Conservation (phyloP, 2,113 vertebrate genomes). For the Cathartes aura region DNA sequence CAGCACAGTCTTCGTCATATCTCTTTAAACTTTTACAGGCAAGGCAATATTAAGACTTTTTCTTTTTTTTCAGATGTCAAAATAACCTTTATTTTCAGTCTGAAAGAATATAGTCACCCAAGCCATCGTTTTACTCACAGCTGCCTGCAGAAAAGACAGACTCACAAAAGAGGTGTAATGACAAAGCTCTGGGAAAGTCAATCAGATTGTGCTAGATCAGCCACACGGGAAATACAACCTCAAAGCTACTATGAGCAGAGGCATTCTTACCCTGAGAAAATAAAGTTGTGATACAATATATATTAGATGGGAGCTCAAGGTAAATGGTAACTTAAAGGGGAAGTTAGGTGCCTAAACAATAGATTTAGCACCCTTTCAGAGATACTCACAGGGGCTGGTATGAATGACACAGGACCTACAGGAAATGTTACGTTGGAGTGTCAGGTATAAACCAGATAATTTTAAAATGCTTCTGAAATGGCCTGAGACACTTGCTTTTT, state of each 20-base stretch:
- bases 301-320: not conserved
- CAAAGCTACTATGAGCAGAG: not conserved
- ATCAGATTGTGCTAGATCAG: not conserved
- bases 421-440: fast-evolving
- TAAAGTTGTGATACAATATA: not conserved
- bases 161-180: not conserved
- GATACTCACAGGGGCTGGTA: not conserved
- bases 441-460: not conserved
- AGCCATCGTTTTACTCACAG: not conserved
- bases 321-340: not conserved
- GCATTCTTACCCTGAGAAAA: not conserved
- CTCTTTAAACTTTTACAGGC: not conserved
- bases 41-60: not conserved
- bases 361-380: not conserved
- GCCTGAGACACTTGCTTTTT: not conserved
- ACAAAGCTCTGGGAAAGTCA: not conserved
- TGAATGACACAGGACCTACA: not conserved
- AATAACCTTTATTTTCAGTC: not conserved
- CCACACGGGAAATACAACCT: not conserved
- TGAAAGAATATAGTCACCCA: not conserved
- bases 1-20: fast-evolving
- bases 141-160: not conserved
- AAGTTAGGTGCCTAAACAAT: not conserved
- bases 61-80: not conserved
- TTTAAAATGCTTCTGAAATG: not conserved